A percentile compares a stretch with the other conserved stretches of the same genome.
Evolutionary conservation across 2,113 vertebrate genomes (phyloP).

Genomic region (Vulpes lagopus): DNA sequence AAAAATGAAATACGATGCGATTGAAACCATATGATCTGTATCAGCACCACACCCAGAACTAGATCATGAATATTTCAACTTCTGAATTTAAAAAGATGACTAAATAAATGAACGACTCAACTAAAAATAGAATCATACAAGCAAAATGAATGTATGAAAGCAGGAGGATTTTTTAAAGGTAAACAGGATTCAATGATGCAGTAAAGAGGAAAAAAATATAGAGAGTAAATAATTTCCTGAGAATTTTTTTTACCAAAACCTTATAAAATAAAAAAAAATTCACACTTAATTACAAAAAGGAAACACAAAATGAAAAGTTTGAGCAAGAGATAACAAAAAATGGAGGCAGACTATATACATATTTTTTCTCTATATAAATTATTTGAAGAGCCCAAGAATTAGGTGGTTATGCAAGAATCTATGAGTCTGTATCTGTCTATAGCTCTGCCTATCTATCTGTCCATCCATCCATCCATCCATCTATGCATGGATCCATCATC

Average conservation of each 20-base stretch:
- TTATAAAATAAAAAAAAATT: too few relatives aligned
- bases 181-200: background rate
- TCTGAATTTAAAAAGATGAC: background rate
- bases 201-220: background rate
- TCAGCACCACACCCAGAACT: accelerated
- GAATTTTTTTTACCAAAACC: background rate
- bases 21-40: accelerated
- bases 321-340: too few relatives aligned
- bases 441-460: background rate
- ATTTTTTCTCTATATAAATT: too few relatives aligned
- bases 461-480: too few relatives aligned
- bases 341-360: accelerated
- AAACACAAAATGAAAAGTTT: background rate
- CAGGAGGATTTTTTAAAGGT: background rate
- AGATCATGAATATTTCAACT: accelerated
- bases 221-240: background rate
- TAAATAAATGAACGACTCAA: too few relatives aligned
- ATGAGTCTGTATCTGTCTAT: background rate
- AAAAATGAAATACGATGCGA: accelerated
- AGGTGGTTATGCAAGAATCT: too few relatives aligned
- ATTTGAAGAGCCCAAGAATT: background rate
- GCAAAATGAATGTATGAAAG: background rate
- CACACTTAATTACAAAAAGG: background rate
- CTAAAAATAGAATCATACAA: background rate
- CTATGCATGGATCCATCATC: too few relatives aligned